Evolutionary conservation across 2,113 vertebrate species (phyloP), one percentile per base, ranked within the genome.

Genomic region (Lasiurus borealis): DNA sequence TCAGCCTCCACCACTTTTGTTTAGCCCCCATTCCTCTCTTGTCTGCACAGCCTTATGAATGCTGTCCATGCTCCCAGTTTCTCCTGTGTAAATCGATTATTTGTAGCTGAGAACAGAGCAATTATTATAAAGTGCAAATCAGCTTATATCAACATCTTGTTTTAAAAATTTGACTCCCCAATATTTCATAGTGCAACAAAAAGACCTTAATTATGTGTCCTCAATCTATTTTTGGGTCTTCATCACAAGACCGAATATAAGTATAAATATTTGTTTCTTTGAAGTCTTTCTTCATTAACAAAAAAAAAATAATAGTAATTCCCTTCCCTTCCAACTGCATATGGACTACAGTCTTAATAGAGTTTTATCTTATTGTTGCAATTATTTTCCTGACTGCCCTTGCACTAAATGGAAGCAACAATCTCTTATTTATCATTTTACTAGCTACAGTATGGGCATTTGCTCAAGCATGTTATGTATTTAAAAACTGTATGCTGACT

Each of bases 251-350:
- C n/a, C n/a, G n/a, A n/a, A n/a, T n/a, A n/a, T n/a, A n/a, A n/a
- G n/a, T 89, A n/a, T n/a, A n/a, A n/a, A n/a, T n/a, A 66, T 57
- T 12, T 66, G 48, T 82, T 84, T 85, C 29, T 59, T 84, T 90
- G 31, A 59, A 90, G 9, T 68, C 13, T 78, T 82, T 66, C 19
- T 21, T 88, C 15, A 82, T 82, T 84, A 69, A 76, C 62, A 5
- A 85, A 31, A 77, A 7, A 82, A 40, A 84, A n/a, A n/a, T n/a
- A n/a, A 11, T 16, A 88, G 68, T 89, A 16, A 14, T 69, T 59
- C 4, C 64, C 71, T 50, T 69, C n/a, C 6, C 48, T 88, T 81
- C 54, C 69, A 68, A 77, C 27, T 40, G 36, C 50, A 59, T 77
- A 40, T 29, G 83, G 57, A 48, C 5, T 23, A 59, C 19, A 85